A percentile compares a stretch with the other conserved stretches of the same genome.
Evolutionary conservation across 1,140 invertebrate species (phyloP).

Genomic region (Vanessa tameamea): DNA sequence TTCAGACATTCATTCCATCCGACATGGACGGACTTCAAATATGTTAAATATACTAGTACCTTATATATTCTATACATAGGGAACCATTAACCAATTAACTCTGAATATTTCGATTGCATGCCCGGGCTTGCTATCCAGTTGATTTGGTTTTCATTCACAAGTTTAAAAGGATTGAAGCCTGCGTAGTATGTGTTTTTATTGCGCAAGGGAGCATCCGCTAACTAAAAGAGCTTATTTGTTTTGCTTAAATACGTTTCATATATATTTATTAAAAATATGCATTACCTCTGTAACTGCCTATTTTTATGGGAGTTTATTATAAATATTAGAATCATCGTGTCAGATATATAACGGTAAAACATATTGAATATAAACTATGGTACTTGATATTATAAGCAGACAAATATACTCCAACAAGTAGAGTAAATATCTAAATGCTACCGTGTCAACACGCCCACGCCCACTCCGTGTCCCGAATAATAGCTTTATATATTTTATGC

Average conservation of each 20-base stretch:
- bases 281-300: no score
- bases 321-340: no score
- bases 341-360: no score
- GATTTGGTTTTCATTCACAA: constrained; percentile 3
- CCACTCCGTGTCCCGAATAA: constrained; percentile 8
- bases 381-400: not conserved
- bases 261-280: no score
- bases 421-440: not conserved
- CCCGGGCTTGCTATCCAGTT: not conserved
- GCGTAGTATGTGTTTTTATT: not conserved
- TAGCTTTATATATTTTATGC: constrained; percentile 12
- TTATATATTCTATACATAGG: constrained; percentile 3
- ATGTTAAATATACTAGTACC: not conserved
- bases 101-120: not conserved
- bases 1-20: no score
- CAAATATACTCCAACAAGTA: not conserved
- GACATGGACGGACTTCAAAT: no score
- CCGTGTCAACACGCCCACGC: not conserved
- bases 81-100: constrained; percentile 2
- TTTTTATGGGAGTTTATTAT: no score
- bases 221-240: no score
- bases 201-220: not conserved
- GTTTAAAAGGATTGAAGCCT: constrained; percentile 4
- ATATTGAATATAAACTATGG: no score
- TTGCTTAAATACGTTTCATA: no score